Percentiles rank a stretch among this genome's conserved stretches.
These are phyloP conservation scores for Leptogaster cylindrica DNA, from an alignment of 2,888 invertebrate genomes.

Conservation along the genomic window DNA sequence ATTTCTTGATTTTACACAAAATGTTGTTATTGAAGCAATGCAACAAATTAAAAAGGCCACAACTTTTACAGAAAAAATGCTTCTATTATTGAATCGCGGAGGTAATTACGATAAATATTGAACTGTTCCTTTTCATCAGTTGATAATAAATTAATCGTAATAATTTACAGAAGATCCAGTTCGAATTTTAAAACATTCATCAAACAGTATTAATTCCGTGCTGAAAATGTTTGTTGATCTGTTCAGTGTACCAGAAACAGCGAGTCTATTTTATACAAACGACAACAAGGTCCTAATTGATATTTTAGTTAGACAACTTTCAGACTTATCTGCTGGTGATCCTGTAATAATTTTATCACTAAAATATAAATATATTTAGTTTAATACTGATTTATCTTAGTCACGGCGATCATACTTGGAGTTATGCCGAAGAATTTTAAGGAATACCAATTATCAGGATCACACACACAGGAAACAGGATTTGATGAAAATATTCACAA, in stretches of 20 bases:
- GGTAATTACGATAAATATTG: conserved; percentile 64
- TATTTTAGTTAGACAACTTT: conserved; percentile 87
- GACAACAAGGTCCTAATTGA: conserved; percentile 93
- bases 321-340: conserved; percentile 88
- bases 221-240: conserved; percentile 88
- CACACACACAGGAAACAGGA: conserved; percentile 83
- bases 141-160: conserved; percentile 5
- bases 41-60: conserved; percentile 77
- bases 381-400: conserved; percentile 59
- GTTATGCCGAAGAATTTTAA: conserved; percentile 78
- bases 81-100: conserved; percentile 88
- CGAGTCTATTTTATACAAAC: conserved; percentile 91
- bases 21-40: conserved; percentile 74
- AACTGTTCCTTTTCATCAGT: background rate
- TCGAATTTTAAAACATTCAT: conserved; percentile 81
- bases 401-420: conserved; percentile 79
- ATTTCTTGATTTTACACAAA: conserved; percentile 72
- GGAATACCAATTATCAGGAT: conserved; percentile 80
- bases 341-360: conserved; percentile 65
- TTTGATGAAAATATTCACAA: conserved; percentile 81
- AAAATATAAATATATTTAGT: conserved; percentile 39
- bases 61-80: conserved; percentile 87
- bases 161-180: conserved; percentile 80
- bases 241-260: conserved; percentile 79
- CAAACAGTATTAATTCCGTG: conserved; percentile 82